Percentiles rank a stretch among this genome's conserved stretches.
These are phyloP conservation scores for Drosophila kanekoi DNA, from an alignment of 2,888 invertebrate genomes.

Conservation along the genomic window DNA sequence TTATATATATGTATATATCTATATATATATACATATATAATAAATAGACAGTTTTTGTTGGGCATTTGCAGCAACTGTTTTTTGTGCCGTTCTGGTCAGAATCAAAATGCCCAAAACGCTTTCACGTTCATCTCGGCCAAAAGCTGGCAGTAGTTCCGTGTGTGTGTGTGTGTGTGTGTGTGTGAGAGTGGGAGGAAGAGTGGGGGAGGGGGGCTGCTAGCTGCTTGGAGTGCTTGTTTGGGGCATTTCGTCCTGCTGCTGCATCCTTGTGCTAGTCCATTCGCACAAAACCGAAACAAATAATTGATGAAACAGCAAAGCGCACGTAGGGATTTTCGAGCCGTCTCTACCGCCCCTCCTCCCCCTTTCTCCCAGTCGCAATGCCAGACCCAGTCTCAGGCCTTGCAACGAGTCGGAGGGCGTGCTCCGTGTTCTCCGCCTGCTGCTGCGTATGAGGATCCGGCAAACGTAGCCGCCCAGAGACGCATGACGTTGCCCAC, in stretches of 20 bases:
- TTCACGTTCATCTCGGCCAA: slow-evolving; percentile 16
- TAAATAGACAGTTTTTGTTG: slow-evolving; percentile 45
- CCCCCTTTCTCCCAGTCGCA: not conserved
- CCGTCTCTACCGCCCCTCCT: slow-evolving; percentile 30
- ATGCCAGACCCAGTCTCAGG: slow-evolving; percentile 15
- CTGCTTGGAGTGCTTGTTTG: slow-evolving; percentile 1
- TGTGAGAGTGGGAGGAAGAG: not conserved
- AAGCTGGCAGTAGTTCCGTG: not conserved
- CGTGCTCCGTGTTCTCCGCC: not conserved
- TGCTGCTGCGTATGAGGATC: slow-evolving; percentile 29
- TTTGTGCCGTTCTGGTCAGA: slow-evolving; percentile 20
- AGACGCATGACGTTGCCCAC: slow-evolving; percentile 73
- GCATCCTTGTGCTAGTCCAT: slow-evolving; percentile 61
- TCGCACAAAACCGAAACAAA: slow-evolving; percentile 80
- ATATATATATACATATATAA: not conserved
- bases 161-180: slow-evolving; percentile 2
- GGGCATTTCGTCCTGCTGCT: slow-evolving; percentile 18
- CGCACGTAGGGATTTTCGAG: slow-evolving; percentile 78
- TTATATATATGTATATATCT: not conserved
- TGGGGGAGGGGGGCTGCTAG: not conserved
- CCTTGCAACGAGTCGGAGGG: slow-evolving; percentile 19
- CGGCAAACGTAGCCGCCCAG: slow-evolving; percentile 28
- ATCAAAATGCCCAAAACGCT: slow-evolving; percentile 58
- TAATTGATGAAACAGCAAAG: slow-evolving; percentile 82
- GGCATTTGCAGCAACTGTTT: slow-evolving; percentile 21